Evolutionary conservation across 2,888 invertebrate species (phyloP).

Genomic region (Agonopterix arenella): DNA sequence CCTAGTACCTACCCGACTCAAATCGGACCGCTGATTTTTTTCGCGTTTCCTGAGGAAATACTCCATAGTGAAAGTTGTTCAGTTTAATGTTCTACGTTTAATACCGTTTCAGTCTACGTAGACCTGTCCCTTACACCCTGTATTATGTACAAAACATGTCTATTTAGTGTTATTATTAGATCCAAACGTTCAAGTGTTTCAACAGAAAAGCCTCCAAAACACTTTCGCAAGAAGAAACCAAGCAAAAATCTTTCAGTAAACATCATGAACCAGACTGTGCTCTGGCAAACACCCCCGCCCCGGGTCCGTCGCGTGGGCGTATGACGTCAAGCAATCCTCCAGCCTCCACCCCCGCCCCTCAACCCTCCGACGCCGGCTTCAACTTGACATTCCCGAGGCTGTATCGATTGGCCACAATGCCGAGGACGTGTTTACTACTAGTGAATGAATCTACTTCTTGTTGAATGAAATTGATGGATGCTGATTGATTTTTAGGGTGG

Average conservation of each 20-base stretch:
- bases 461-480: background rate
- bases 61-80: too few species aligned
- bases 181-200: too few species aligned
- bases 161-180: too few species aligned
- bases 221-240: background rate
- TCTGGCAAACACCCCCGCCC: background rate
- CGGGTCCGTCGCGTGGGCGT: conserved; percentile 29
- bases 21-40: too few species aligned
- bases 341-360: conserved; percentile 1
- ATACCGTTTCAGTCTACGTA: too few species aligned
- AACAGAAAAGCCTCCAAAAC: background rate
- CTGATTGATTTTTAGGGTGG: background rate
- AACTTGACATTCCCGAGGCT: conserved; percentile 53
- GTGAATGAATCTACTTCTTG: conserved; percentile 1
- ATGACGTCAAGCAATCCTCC: conserved; percentile 38
- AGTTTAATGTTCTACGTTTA: too few species aligned
- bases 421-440: conserved; percentile 41
- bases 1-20: too few species aligned
- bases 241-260: background rate
- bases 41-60: too few species aligned
- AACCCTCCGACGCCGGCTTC: conserved; percentile 24
- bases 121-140: too few species aligned
- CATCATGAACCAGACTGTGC: background rate
- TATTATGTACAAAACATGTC: too few species aligned
- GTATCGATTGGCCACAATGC: conserved; percentile 36